phyloP scores from a whole-genome alignment of 2,113 vertebrate species.

The Pluvianellus socialis region DNA sequence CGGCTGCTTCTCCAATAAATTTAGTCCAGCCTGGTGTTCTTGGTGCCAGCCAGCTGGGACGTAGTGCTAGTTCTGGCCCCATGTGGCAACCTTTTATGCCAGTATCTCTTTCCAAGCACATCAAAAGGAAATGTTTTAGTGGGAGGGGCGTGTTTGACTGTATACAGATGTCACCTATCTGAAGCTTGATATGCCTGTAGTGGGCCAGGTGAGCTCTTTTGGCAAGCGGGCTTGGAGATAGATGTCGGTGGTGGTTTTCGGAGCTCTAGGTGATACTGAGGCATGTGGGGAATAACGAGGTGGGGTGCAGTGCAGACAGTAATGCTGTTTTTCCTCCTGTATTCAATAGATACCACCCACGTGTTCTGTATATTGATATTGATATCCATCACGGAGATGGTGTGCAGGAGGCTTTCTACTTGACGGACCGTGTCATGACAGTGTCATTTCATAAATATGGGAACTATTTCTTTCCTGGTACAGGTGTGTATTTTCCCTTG shows the following conservation, averaged over 20 bases:
- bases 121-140: not conserved
- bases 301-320: not conserved
- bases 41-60: not conserved
- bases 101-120: not conserved
- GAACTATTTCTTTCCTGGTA: constrained; percentile 98
- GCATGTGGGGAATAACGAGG: not conserved
- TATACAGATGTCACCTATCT: accelerated
- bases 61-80: not conserved
- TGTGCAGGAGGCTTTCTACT: constrained; percentile 97
- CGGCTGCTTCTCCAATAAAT: not conserved
- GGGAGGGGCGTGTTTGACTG: not conserved
- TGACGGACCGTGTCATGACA: constrained; percentile 97
- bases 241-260: accelerated
- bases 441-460: constrained; percentile 99
- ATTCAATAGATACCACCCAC: constrained; percentile 87
- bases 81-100: not conserved
- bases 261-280: not conserved
- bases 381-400: constrained; percentile 98
- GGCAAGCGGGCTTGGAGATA: not conserved
- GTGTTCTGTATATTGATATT: constrained; percentile 97
- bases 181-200: not conserved
- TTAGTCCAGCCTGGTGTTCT: not conserved
- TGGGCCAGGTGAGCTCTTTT: not conserved
- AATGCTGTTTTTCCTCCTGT: not conserved
- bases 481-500: constrained; percentile 76